Evolutionary conservation across 2,888 invertebrate genomes (phyloP).

Genomic region (Amphimallon solstitiale): DNA sequence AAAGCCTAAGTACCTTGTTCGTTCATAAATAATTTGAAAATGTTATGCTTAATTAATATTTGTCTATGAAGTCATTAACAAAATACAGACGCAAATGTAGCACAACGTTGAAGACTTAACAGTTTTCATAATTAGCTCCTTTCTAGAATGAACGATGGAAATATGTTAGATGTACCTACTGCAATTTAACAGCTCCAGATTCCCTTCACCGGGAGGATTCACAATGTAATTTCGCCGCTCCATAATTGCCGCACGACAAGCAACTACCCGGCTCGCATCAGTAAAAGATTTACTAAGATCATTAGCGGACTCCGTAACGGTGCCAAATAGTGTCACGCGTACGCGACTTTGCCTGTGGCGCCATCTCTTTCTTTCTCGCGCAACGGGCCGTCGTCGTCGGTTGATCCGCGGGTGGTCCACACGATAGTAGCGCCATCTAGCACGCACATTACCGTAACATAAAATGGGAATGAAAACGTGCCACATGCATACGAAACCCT

Average conservation of each 20-base stretch:
- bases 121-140: too few relatives aligned
- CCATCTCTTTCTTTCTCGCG: slow-evolving; percentile 17
- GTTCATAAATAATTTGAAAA: too few relatives aligned
- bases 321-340: slow-evolving; percentile 45
- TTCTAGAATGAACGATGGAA: too few relatives aligned
- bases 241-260: slow-evolving; percentile 29
- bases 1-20: too few relatives aligned
- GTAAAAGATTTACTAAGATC: slow-evolving; percentile 45
- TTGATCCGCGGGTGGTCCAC: slow-evolving; percentile 52
- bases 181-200: background rate
- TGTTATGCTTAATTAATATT: too few relatives aligned
- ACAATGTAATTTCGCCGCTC: slow-evolving; percentile 20
- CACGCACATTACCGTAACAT: slow-evolving; percentile 45
- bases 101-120: too few relatives aligned
- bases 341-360: slow-evolving; percentile 29
- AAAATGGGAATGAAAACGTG: slow-evolving; percentile 28
- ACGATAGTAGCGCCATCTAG: slow-evolving; percentile 47
- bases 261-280: slow-evolving; percentile 5
- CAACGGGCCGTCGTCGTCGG: slow-evolving; percentile 41
- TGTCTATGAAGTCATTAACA: too few relatives aligned
- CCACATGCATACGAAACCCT: slow-evolving; percentile 26
- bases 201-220: slow-evolving; percentile 2
- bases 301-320: slow-evolving; percentile 45
- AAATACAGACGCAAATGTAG: too few relatives aligned
- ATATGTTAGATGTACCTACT: too few relatives aligned